Conservation (phyloP, 2,113 vertebrate genomes). For the Ardeotis arabs region DNA sequence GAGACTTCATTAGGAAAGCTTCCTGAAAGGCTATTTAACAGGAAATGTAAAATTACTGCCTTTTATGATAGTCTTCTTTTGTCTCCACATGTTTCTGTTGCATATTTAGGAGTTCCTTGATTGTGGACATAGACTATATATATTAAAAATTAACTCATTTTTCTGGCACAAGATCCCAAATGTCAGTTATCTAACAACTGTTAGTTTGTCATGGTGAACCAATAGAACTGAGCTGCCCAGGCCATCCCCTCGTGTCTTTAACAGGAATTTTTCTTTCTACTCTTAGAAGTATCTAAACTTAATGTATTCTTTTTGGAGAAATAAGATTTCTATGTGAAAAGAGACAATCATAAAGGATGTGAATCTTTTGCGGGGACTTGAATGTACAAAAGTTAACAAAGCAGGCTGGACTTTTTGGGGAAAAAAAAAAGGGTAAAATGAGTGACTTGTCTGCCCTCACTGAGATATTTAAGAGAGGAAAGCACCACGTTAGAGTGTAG, state of each 20-base stretch:
- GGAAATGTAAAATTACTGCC: not conserved
- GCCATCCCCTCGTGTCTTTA: not conserved
- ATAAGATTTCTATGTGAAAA: not conserved
- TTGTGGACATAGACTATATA: not conserved
- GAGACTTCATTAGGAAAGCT: conserved; percentile 25
- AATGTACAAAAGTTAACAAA: not conserved
- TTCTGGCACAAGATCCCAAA: not conserved
- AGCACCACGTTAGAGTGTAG: not conserved
- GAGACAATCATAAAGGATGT: not conserved
- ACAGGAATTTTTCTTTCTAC: not conserved
- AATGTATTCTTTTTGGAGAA: not conserved
- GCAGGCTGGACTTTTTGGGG: not conserved
- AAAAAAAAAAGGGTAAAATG: not conserved
- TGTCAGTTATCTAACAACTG: not conserved
- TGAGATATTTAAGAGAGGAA: not conserved
- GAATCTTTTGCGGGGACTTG: not conserved
- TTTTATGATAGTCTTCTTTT: not conserved
- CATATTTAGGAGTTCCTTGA: not conserved
- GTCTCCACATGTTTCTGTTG: not conserved
- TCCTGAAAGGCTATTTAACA: not conserved
- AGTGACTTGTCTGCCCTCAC: not conserved
- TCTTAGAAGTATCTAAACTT: not conserved
- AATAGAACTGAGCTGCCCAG: not conserved
- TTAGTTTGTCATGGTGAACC: not conserved
- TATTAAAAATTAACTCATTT: not conserved